Evolutionary conservation across 2,797 vertebrate species (phyloP).

Genomic region (Holocentrus rufus): DNA sequence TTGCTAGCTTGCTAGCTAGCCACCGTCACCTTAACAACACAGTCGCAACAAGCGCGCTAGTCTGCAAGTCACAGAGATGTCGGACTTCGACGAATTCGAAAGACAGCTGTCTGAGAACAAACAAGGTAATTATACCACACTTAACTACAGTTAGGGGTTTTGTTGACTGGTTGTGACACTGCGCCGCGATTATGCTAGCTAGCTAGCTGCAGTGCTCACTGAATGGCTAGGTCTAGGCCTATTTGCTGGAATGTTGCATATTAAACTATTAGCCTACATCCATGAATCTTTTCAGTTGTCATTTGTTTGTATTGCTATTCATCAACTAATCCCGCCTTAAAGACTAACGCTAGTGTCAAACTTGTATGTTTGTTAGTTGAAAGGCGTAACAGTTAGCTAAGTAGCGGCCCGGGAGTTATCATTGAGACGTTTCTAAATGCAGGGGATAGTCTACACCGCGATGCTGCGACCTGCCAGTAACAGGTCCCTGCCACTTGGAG

Average conservation of each 20-base stretch:
- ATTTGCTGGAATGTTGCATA: slow-evolving; percentile 61
- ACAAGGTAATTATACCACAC: slow-evolving; percentile 79
- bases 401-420: no score
- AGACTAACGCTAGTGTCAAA: not conserved
- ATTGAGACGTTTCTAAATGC: not conserved
- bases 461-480: not conserved
- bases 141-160: rapidly evolving
- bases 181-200: not conserved
- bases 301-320: not conserved
- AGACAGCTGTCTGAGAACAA: slow-evolving; percentile 92
- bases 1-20: slow-evolving; percentile 77
- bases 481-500: no score
- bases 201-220: not conserved
- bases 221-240: slow-evolving; percentile 60
- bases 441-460: slow-evolving; percentile 20
- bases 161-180: not conserved
- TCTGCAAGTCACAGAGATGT: slow-evolving; percentile 79
- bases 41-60: slow-evolving; percentile 51
- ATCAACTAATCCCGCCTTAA: rapidly evolving
- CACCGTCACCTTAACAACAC: slow-evolving; percentile 66
- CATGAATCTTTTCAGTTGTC: not conserved
- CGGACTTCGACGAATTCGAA: slow-evolving; percentile 94
- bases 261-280: slow-evolving; percentile 15
- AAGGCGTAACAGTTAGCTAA: not conserved
- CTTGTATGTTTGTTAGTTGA: not conserved